Conservation (phyloP, 1,140 invertebrate species). For the Trichomalopsis sarcophagae region DNA sequence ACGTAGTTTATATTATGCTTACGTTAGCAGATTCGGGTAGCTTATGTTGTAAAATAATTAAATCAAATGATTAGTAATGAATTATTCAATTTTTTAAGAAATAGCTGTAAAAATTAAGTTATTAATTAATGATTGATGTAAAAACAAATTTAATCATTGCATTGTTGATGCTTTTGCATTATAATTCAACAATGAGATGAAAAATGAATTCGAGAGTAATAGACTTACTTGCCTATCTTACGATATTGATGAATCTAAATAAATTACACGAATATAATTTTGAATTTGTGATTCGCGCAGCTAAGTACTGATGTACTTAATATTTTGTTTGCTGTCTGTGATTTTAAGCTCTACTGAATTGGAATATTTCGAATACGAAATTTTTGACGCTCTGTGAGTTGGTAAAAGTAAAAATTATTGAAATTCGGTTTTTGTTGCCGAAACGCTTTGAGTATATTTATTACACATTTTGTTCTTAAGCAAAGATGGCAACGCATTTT, state of each 20-base stretch:
- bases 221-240: constrained; percentile 1
- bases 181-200: constrained; percentile 29
- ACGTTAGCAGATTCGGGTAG: constrained; percentile 26
- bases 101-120: constrained; percentile 26
- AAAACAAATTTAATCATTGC: constrained; percentile 20
- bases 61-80: constrained; percentile 19
- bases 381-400: not conserved
- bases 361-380: not conserved
- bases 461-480: constrained; percentile 20
- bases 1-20: constrained; percentile 6
- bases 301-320: constrained; percentile 40
- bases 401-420: not conserved
- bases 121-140: constrained; percentile 29
- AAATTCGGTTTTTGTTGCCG: constrained; percentile 18
- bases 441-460: not conserved
- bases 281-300: constrained; percentile 17
- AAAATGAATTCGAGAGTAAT: constrained; percentile 19
- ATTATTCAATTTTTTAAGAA: constrained; percentile 31
- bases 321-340: constrained; percentile 18
- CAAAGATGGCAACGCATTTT: not conserved
- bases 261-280: not conserved
- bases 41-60: constrained; percentile 37
- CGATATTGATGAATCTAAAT: not conserved
- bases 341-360: constrained; percentile 12
- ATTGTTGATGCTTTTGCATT: constrained; percentile 30